These are phyloP conservation scores for Cyprinus carpio DNA, from an alignment of 2,113 vertebrate genomes.

Conservation along the genomic window DNA sequence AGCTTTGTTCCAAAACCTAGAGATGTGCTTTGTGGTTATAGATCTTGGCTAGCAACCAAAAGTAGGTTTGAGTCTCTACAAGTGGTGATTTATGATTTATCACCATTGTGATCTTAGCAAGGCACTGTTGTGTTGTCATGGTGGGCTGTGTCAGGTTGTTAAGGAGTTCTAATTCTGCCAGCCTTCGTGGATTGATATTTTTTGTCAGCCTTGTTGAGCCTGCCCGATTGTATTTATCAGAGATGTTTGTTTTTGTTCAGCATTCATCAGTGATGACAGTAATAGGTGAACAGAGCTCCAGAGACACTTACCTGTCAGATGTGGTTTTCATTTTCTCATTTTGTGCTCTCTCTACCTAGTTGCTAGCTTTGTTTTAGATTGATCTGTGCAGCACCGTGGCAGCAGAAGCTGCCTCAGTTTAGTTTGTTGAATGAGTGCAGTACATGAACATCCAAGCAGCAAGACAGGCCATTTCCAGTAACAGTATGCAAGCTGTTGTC, in stretches of 20 bases:
- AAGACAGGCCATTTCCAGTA: conserved; percentile 25
- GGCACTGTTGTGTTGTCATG: no score
- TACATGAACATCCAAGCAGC: conserved; percentile 26
- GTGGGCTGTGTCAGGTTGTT: neutral
- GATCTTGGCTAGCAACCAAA: neutral
- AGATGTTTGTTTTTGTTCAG: conserved; percentile 16
- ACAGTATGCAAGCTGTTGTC: conserved; percentile 30
- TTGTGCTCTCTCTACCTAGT: neutral
- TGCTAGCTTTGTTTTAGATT: conserved; percentile 37
- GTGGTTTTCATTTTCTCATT: neutral
- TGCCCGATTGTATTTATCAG: neutral
- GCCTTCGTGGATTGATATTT: neutral
- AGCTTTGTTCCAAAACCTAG: neutral
- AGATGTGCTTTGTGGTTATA: neutral
- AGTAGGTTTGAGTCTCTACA: neutral
- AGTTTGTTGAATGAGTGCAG: conserved; percentile 19
- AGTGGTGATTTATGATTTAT: neutral
- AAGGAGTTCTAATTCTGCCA: neutral
- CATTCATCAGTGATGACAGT: conserved; percentile 9
- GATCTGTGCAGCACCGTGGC: conserved; percentile 31
- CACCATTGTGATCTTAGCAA: no score
- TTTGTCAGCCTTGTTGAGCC: neutral
- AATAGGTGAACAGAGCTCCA: neutral
- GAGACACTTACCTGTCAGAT: conserved; percentile 1
- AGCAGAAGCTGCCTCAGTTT: neutral